phyloP scores from a whole-genome alignment of 1,140 invertebrate species.

The Drosophila lini region DNA sequence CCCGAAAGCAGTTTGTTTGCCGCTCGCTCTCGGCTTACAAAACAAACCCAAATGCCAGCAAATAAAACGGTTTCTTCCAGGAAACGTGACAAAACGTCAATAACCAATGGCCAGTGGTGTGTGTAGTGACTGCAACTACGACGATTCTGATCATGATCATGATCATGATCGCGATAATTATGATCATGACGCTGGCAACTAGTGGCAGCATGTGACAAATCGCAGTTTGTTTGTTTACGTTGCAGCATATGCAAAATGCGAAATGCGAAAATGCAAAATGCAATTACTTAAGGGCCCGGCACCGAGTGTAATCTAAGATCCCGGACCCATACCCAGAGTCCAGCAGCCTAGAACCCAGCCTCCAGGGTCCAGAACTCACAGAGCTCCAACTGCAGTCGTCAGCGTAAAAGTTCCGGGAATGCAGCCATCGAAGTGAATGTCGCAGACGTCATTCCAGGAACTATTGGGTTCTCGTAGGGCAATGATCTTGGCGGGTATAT shows the following conservation, averaged over 20 bases:
- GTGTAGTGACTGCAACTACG: constrained; percentile 44
- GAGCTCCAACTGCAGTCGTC: constrained; percentile 23
- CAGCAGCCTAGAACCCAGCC: constrained; percentile 1
- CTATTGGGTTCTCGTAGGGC: constrained; percentile 22
- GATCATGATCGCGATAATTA: constrained; percentile 13
- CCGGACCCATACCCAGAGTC: constrained; percentile 4
- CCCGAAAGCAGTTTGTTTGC: constrained; percentile 73
- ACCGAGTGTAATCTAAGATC: constrained; percentile 42
- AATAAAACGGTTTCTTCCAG: constrained; percentile 81
- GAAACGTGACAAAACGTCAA: constrained; percentile 83
- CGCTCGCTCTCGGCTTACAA: constrained; percentile 74
- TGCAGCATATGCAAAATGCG: constrained; percentile 39
- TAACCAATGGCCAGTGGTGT: constrained; percentile 40
- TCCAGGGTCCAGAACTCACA: constrained; percentile 7
- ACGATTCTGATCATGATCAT: constrained; percentile 31
- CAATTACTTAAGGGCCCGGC: constrained; percentile 57
- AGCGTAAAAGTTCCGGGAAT: constrained; percentile 63
- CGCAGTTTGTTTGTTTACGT: constrained; percentile 48
- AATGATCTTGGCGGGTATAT: constrained; percentile 25
- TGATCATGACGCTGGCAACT: constrained; percentile 20
- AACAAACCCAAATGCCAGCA: constrained; percentile 72
- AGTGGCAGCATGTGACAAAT: constrained; percentile 67
- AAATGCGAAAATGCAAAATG: constrained; percentile 50
- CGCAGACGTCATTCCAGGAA: constrained; percentile 68
- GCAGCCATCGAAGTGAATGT: constrained; percentile 56